A percentile compares a stretch with the other conserved stretches of the same genome.
Evolutionary conservation across 2,797 vertebrate genomes (phyloP).

Genomic region (Darevskia mixta): DNA sequence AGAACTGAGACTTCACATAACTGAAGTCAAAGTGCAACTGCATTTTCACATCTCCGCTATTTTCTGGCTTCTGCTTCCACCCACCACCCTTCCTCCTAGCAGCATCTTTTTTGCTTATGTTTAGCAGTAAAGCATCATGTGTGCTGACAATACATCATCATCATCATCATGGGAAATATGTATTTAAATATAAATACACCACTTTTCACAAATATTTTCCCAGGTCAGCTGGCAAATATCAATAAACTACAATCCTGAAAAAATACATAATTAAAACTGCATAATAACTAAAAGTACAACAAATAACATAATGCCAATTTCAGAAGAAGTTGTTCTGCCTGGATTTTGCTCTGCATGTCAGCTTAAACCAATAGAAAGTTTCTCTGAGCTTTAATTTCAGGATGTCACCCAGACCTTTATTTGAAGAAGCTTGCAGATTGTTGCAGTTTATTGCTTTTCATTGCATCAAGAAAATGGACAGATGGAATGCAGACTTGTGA

Average conservation of each 20-base stretch:
- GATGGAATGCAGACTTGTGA: neutral
- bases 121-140: too few species aligned
- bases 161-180: too few species aligned
- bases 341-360: neutral
- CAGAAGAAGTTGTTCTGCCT: neutral
- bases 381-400: neutral
- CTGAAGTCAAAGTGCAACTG: too few species aligned
- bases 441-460: neutral
- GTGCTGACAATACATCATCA: too few species aligned
- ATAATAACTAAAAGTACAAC: neutral
- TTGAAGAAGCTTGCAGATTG: neutral
- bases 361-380: neutral
- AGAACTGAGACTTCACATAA: too few species aligned
- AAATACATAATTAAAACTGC: neutral
- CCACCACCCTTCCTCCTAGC: too few species aligned
- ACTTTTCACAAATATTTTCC: too few species aligned
- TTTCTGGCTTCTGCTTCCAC: too few species aligned
- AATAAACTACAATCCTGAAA: neutral
- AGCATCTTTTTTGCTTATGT: too few species aligned
- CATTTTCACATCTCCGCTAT: too few species aligned
- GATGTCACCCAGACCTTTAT: neutral
- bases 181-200: too few species aligned
- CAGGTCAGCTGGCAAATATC: neutral
- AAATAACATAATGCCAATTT: neutral
- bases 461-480: neutral